Evolutionary conservation across 2,888 invertebrate species (phyloP), one percentile per base, ranked within the genome.

Genomic region (Xestoiulus laeticollis): DNA sequence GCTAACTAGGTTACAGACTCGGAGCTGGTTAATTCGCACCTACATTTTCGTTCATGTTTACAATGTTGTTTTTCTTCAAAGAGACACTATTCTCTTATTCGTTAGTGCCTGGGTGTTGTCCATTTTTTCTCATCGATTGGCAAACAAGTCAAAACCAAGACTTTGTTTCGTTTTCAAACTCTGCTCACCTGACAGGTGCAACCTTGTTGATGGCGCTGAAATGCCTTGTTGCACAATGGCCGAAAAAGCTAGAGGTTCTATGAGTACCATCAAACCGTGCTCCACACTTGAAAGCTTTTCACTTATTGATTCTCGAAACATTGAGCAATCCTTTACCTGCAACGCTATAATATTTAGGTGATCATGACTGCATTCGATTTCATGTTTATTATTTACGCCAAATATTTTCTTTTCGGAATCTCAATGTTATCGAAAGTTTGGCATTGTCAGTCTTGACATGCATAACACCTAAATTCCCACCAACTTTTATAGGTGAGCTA

Each of bases 361-460:
- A 68, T 68, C 68, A 68, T 68, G 68, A 68, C 68, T 68, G 10
- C 68, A 26, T 68, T 68, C 68, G 68, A 68, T 68, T 68, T 68
- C 68, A 68, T 68, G 68, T 68, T 68, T 68, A 68, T 68, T 68
- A 68, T 68, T 68, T 68, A 68, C 68, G 68, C 68, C 68, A 68
- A 68, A 68, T 68, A 68, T 68, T 68, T 68, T 68, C 68, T 26
- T 68, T 68, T 68, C 68, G 68, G 68, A 68, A 68, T 68, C 68
- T 68, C 68, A 68, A 68, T 68, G 68, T 68, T 68, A 68, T 68
- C 68, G 68, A 68, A 48, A 68, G 68, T 22, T 22, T 68, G 68
- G 68, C 68, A 68, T 68, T 68, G 68, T 68, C 68, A 68, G 68
- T 6, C 68, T 38, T 68, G 68, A 68, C 68, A 68, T 10, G 68